Evolutionary conservation across 2,797 vertebrate genomes (phyloP), one percentile per base, ranked within the genome.

Genomic region (Enteromius argenteus): DNA sequence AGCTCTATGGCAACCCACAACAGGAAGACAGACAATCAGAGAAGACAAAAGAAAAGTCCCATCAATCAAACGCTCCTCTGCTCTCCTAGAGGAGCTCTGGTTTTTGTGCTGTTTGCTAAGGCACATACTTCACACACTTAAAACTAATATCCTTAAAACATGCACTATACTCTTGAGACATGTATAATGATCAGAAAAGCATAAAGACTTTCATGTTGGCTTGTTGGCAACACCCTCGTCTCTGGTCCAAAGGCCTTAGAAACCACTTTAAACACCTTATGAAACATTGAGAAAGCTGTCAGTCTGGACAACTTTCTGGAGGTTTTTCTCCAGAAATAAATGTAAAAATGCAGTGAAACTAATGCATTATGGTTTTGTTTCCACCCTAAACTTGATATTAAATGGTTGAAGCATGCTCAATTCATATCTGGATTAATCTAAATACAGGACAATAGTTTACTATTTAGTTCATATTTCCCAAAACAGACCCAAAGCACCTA

Each of bases 1-100:
- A 72, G 42, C 82, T 73, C 80, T 80, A 66, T 80, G 44, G 80
- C 37, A 85, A 60, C 87, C 82, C 44, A 51, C 68, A 46, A 73
- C 19, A 62, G 73, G 21, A 60, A 56, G 62, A 79, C 15, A 51
- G 19, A 78, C 75, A 49, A 76, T 39, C 56, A 14, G 30, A 53
- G 27, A 62, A 53, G 11, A 19, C 77, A 79, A 79, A 79, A 49
- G 27, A 79, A 21, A 66, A 13, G 76, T 49, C 60, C 69, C 44
- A 49, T 72, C 42, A 44, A 46, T 72, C 69, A 72, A 64, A 64
- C 62, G 4, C n/a, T 60, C 17, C 19, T n/a, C 62, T 32, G 30
- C 27, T 75, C 19, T 58, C 39, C n/a, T 62, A 78, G 76, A 78
- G 42, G 75, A 78, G 56, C 56, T 78, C 9, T 60, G 56, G 1